Conservation (phyloP, 2,888 invertebrate species). For the Lysandra coridon region DNA sequence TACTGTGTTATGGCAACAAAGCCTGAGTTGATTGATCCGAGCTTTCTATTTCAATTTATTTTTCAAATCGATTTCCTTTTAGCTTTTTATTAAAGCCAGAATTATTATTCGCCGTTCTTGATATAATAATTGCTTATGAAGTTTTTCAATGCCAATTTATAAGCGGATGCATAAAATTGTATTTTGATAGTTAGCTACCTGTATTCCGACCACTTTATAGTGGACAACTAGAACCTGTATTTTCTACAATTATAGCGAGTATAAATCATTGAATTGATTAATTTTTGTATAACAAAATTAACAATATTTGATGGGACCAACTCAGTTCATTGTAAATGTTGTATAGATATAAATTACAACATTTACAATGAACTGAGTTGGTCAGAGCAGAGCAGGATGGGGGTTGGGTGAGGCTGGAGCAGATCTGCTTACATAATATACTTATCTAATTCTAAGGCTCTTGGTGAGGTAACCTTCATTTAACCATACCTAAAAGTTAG, state of each 20-base stretch:
- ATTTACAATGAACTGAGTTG: no score
- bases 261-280: neutral
- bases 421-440: no score
- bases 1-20: slow-evolving; percentile 20
- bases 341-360: no score
- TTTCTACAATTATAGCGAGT: neutral
- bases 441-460: no score
- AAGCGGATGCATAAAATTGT: slow-evolving; percentile 6
- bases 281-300: neutral
- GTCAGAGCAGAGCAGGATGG: no score
- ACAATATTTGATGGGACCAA: neutral
- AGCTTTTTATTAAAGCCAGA: neutral
- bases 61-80: slow-evolving; percentile 22
- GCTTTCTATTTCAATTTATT: slow-evolving; percentile 2
- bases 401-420: no score
- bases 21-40: neutral
- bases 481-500: no score
- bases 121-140: slow-evolving; percentile 4
- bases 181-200: slow-evolving; percentile 10
- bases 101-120: slow-evolving; percentile 19
- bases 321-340: no score
- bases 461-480: no score
- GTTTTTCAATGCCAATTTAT: slow-evolving; percentile 7
- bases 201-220: neutral
- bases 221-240: neutral